Conservation (phyloP, 2,113 vertebrate species). For the Spermophilus dauricus region DNA sequence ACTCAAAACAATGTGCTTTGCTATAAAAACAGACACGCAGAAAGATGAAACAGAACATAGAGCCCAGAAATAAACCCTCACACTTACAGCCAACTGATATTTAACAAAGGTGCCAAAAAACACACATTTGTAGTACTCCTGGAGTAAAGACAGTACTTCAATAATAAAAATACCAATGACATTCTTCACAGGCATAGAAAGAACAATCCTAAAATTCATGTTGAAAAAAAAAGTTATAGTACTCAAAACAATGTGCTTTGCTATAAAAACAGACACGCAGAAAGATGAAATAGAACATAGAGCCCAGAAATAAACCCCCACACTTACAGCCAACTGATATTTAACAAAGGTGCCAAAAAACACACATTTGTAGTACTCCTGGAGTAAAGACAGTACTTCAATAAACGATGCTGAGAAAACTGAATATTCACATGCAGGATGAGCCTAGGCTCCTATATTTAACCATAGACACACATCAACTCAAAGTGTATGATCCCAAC, state of each 20-base stretch:
- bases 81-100: no score
- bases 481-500: neutral
- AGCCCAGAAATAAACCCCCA: neutral
- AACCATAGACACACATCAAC: neutral
- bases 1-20: no score
- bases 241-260: neutral
- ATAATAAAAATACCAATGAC: no score
- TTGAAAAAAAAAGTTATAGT: no score
- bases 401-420: neutral
- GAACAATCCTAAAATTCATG: no score
- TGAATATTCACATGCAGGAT: neutral
- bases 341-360: neutral
- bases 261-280: neutral
- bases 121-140: no score
- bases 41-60: no score
- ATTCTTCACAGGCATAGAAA: no score
- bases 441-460: neutral
- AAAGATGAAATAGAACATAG: neutral
- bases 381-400: neutral
- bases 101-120: no score
- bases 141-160: no score
- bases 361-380: neutral
- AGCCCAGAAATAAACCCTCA: no score
- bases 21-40: no score
- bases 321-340: neutral